Evolutionary conservation across 2,113 vertebrate genomes (phyloP), one percentile per base, ranked within the genome.

Genomic region (Barbus barbus): DNA sequence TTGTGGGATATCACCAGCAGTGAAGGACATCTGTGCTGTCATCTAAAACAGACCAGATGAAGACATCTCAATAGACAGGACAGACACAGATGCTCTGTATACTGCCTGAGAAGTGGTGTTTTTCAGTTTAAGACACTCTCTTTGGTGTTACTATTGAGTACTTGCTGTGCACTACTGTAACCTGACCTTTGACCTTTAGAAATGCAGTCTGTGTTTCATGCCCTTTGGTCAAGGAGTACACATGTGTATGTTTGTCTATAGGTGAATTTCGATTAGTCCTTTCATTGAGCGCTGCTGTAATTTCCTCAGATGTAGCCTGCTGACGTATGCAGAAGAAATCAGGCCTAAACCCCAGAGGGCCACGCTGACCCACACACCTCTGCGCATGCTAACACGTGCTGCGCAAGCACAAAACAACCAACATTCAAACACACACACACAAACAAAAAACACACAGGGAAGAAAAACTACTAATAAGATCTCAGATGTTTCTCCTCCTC

Each of bases 311-410:
- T 72, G 67, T 44, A 73, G 28, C 31, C 38, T 63, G 84, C 84
- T 85, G 84, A 85, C 51, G 33, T 81, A 81, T 74, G 84, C 65
- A 63, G 51, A 71, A 80, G 36, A 73, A 85, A 60, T 44, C 76
- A 78, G 44, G 67, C 65, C 16, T 81, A 69, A 61, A 78, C 38
- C 51, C 76, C 71, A 61, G 67, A 85, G 67, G 51, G 63, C 77
- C 38, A 12, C 77, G 6, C 26, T 79, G 83, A 85, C 83, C 76
- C 41, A 74, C 84, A 61, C 77, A 61, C 76, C 36, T 78, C 5
- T n/a, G n/a, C n/a, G n/a, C n/a, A n/a, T n/a, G n/a, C n/a, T n/a
- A 38, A 73, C 73, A 53, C 26, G 18, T 53, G 73, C 73, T 76
- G 73, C 26, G 73, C 73, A 76, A 53, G 56, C 76, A 61, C 76